Evolutionary conservation across 1,140 invertebrate genomes (phyloP), one percentile per base, ranked within the genome.

Genomic region (Heliothis virescens): DNA sequence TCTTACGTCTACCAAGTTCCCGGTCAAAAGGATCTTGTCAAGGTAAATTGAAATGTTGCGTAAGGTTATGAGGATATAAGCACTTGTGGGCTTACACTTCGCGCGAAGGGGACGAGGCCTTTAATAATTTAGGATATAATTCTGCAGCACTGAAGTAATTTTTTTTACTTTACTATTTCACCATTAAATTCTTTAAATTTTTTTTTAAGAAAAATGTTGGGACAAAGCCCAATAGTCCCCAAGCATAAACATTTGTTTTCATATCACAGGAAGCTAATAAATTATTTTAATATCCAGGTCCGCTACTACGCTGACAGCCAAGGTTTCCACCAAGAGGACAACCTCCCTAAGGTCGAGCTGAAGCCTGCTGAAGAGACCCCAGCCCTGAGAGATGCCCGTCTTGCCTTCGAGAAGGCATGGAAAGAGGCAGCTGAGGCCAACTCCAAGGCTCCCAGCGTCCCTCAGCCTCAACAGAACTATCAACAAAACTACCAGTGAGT

Each of bases 261-360:
- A 59, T 21, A 59, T 53, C 52, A 53, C 5, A 41, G 5, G 34
- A 41, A 1, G 34, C 9, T 41, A 18, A 57, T 15, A 57, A 18
- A 9, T 57, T 18, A 1, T 16, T 12, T 47, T 0, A 16, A 47
- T 16, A 34, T 62, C 1, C 82, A 94, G 92, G 96, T 96, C 1
- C 95, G 94, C 60, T 96, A 96, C 86, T 96, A 96, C 95, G 96
- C 96, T 67, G 96, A 96, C 86, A 94, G 94, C 82, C 93, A 95
- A 78, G 96, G 96, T 53, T 96, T 96, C 94, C 96, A 96, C 92
- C 96, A 96, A 75, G 95, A 96, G 75, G 96, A 96, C 87, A 96
- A 96, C 86, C 92, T 96, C 16, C 96, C 96, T 3, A 95, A 96
- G 69, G 94, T 95, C 52, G 91, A 95, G 55, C 95, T 96, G 60